Evolutionary conservation across 2,888 invertebrate genomes (phyloP).

Genomic region (Coelopa pilipes): DNA sequence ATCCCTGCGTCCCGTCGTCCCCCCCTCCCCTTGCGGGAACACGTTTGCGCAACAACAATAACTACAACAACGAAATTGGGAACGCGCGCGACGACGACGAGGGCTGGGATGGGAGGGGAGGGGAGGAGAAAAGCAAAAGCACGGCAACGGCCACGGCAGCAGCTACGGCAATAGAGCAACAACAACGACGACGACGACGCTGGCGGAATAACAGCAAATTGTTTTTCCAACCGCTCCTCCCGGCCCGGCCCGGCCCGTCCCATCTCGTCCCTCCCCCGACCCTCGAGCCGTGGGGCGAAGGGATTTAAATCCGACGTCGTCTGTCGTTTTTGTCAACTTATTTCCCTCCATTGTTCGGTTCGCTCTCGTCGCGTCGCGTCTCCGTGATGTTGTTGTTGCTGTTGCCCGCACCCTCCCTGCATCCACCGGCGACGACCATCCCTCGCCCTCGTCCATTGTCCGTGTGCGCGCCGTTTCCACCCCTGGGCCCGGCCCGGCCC

Average conservation of each 20-base stretch:
- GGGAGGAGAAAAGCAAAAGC: no score
- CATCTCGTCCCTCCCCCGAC: no score
- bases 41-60: no score
- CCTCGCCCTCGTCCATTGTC: neutral
- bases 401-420: neutral
- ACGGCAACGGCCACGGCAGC: no score
- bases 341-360: neutral
- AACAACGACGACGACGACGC: no score
- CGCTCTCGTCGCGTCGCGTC: neutral
- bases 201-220: neutral
- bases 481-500: constrained; percentile 8
- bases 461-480: constrained; percentile 6
- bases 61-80: no score
- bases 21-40: neutral
- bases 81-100: no score
- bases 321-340: no score
- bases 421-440: no score
- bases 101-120: no score
- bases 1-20: neutral
- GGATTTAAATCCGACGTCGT: neutral
- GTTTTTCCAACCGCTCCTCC: constrained; percentile 7
- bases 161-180: no score
- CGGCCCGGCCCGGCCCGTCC: no score
- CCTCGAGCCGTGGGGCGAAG: neutral
- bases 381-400: neutral